phyloP scores from a whole-genome alignment of 1,140 invertebrate genomes.

The Asbolus verrucosus region DNA sequence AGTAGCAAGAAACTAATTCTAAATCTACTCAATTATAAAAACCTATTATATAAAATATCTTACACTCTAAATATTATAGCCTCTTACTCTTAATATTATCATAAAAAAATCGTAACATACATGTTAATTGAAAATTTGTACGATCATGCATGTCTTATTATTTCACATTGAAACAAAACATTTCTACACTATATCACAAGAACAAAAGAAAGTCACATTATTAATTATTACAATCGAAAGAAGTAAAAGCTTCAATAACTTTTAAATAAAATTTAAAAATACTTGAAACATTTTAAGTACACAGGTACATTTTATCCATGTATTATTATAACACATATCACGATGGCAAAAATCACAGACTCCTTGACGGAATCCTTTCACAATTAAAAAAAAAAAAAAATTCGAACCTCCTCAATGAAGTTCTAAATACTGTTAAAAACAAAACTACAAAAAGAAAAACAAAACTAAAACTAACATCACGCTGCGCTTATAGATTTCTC shows the following conservation, averaged over 20 bases:
- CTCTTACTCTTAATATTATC: conserved; percentile 48
- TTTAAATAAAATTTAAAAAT: conserved; percentile 43
- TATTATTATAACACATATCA: conserved; percentile 61
- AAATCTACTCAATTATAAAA: conserved; percentile 52
- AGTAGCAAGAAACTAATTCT: conserved; percentile 26
- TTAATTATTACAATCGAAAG: no score
- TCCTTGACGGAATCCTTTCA: conserved; percentile 44
- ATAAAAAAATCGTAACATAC: conserved; percentile 44
- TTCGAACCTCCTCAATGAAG: conserved; percentile 20
- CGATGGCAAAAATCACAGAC: conserved; percentile 55
- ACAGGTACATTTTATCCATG: conserved; percentile 58
- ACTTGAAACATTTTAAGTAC: conserved; percentile 53
- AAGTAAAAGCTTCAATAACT: conserved; percentile 43
- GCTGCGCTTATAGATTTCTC: conserved; percentile 43
- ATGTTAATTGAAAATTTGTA: conserved; percentile 56
- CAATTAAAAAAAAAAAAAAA: conserved; percentile 22
- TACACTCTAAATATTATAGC: conserved; percentile 49
- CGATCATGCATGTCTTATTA: conserved; percentile 53
- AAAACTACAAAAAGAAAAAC: conserved; percentile 37
- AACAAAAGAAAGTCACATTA: conserved; percentile 45
- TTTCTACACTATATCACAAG: conserved; percentile 49
- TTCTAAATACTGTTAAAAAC: conserved; percentile 56
- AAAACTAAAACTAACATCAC: conserved; percentile 45
- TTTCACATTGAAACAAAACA: conserved; percentile 48
- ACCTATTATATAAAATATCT: conserved; percentile 54